phyloP scores from a whole-genome alignment of 2,113 vertebrate genomes.

The Festucalex cinctus region DNA sequence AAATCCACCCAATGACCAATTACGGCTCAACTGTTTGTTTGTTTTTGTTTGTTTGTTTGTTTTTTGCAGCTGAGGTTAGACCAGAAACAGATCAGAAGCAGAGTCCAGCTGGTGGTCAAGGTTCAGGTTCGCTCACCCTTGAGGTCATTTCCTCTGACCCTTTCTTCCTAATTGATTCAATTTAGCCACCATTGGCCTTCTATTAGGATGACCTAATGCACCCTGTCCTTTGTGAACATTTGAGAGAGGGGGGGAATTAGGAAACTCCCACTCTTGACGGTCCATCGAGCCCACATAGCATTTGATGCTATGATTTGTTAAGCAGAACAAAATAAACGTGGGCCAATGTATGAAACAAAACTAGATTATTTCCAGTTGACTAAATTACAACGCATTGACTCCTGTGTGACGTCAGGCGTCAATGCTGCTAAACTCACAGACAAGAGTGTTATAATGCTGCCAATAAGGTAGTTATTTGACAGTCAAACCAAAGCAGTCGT shows the following conservation, averaged over 20 bases:
- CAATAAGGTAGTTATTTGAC: neutral
- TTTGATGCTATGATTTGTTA: constrained; percentile 25
- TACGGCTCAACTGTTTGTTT: no score
- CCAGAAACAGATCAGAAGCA: neutral
- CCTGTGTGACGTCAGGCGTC: neutral
- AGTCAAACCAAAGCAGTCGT: neutral
- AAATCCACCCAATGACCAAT: no score
- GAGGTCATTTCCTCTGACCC: constrained; percentile 71
- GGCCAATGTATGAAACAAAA: constrained; percentile 4
- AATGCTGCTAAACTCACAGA: neutral
- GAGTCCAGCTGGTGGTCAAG: constrained; percentile 51
- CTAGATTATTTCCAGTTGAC: constrained; percentile 21
- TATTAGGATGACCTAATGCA: constrained; percentile 58
- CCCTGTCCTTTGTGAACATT: constrained; percentile 32
- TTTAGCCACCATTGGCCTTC: constrained; percentile 63
- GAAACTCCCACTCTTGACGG: neutral
- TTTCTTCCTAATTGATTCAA: constrained; percentile 73
- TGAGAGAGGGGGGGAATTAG: neutral
- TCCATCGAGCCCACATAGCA: constrained; percentile 15
- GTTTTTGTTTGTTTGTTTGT: no score
- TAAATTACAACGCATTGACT: constrained; percentile 16
- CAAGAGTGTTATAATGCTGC: neutral
- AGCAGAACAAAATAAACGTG: constrained; percentile 24
- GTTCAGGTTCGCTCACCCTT: constrained; percentile 56
- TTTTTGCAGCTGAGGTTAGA: no score